Base-by-base conservation (phyloP, 2,797 vertebrate species). In the Leptodactylus fallax region DNA sequence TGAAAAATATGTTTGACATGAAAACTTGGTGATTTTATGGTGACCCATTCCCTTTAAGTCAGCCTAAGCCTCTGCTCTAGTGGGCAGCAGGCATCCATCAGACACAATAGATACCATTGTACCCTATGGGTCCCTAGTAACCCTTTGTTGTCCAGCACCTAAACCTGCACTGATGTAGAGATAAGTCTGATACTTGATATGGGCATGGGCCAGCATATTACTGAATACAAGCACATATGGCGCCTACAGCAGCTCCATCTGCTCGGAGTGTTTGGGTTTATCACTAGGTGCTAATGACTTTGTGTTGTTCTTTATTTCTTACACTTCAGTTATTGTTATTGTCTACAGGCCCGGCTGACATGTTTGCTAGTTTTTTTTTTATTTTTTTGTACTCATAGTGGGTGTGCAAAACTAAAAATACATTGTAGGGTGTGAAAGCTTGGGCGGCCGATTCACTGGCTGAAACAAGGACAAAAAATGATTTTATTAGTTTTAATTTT, bases 231-330 rank as follows among this genome's bases (percentile, higher is more conserved):
- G 45, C 19, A 21, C 71, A 74, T 74, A 74, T 49, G 71, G 45
- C 45, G 3, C 71, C 10, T 74, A 74, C 16, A 49, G 17, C 19
- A 21, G 36, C 71, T 74, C 71, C 71, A 49, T 74, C 71, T 74
- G 71, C 71, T 74, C 71, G 0, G 7, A 6, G 45, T 74, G 45
- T 74, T 74, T 74, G 71, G 71, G 45, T 36, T 74, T 49, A 49
- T 49, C 49, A 21, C 17, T 10, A 74, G 71, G 71, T 49, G 71
- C 71, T 74, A 74, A 74, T 74, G 49, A 49, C 45, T 74, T 74
- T 0, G 17, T 49, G 45, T 74, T 74, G 9, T 74, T 49, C 45
- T 74, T 74, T 74, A 3, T 74, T 72, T 74, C 8, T 71, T 71
- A 12, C 45, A 12, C 7, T 74, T 45, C 1, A 21, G 21, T 74